Evolutionary conservation across 2,888 invertebrate species (phyloP), one percentile per base, ranked within the genome.

Genomic region (Dasysyrphus albostriatus): DNA sequence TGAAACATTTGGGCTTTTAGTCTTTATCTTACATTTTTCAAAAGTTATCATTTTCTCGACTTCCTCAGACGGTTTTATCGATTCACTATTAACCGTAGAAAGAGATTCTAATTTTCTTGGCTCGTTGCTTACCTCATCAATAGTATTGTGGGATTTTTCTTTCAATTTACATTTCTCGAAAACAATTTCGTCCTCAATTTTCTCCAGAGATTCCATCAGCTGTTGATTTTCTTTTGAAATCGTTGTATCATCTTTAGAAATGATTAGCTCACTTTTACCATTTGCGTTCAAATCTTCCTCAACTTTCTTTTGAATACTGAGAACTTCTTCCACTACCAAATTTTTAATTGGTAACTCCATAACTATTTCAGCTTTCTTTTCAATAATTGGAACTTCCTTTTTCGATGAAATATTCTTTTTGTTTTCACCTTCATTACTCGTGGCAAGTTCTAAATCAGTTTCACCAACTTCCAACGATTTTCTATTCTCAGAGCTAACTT

Each of bases 401-500:
- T 32, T 5, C 2, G 7, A 32, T 24, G 24, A 2, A n/a, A 4
- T 42, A 8, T 44, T 61, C 3, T 5, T 29, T 7, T 12, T 8
- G 32, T 63, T 12, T 24, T 69, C 24, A 24, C 7, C 7, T 42
- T n/a, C 5, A 0, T 19, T 4, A 14, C 29, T 37, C 37, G n/a
- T 39, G 0, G 16, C 42, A 42, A 69, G 88, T 2, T 83, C 83
- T 7, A 87, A 37, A 6, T 72, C 24, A 2, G 87, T 89, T 5
- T 88, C 69, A 16, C 56, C 8, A 32, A 3, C 1, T 39, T 59
- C 59, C 58, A 77, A 16, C 0, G 73, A 61, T 39, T 79, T 49
- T 19, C 69, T 88, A 8, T 88, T 77, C 3, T 79, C 88, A n/a
- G 79, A 87, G 49, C 72, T 84, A 34, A 6, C 47, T 39, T 42